Base-by-base conservation (phyloP, 2,113 vertebrate species). In the Austrofundulus limnaeus region DNA sequence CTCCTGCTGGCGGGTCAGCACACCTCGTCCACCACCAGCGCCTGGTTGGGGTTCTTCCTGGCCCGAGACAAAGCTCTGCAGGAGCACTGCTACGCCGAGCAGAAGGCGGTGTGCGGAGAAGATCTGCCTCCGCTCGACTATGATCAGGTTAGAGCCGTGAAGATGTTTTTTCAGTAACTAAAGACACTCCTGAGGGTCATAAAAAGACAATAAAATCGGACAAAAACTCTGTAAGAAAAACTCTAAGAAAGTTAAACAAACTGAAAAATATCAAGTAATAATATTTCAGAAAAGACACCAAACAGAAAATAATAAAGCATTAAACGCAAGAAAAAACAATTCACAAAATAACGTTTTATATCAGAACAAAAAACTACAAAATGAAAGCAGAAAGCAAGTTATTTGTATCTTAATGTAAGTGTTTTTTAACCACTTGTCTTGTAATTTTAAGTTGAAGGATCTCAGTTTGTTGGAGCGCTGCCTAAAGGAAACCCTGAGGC, bases 31-130 rank as follows among this genome's bases (percentile, higher is more conserved):
- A 99, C 97, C 77, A 99, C 97, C 20, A 96, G 95, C 0, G 86
- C 98, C 65, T 99, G 98, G 96, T 77, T 99, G 63, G 97, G 96
- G 28, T 99, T 99, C 91, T 98, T 96, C 86, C 74, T 99, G 63
- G 95, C 96, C 56, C 91, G 83, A 66, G 92, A 98, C 66, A 91
- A 90, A 61, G 20, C 79, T 0, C 58, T 97, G 17, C 97, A 99
- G 90, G 87, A 93, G 0, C 92, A 89, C 74, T 99, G 97, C 90
- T 97, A 91, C 1, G 89, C 81, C 0, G 97, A 99, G 67, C 98
- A 98, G 86, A 96, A 85, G 62, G 78, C 88, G 0, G 94, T 94
- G 16, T 95, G 94, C n/a, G 96, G 96, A 24, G 92, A 94, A 1
- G 78, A 92, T 51, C 84, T 98, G 65, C 92, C 93, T 3, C 90